Evolutionary conservation across 1,140 invertebrate genomes (phyloP), one percentile per base, ranked within the genome.

Genomic region (Cyrtorhinus lividipennis): DNA sequence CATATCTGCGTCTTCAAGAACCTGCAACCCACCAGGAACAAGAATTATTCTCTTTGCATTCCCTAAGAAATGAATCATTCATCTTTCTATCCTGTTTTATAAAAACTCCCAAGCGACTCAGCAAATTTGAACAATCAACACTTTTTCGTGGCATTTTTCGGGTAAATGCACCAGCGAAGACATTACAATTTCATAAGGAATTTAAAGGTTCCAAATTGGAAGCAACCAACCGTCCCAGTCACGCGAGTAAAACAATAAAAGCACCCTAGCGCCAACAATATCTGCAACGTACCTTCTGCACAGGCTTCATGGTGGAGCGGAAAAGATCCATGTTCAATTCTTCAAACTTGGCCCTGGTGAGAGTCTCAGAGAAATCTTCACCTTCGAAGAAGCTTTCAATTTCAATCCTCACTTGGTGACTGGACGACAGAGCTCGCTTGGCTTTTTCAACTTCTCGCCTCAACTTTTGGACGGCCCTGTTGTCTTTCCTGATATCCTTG

Each of bases 291-390:
- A 53, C 48, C 73, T 96, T 95, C 71, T 95, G 90, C n/a, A 99
- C 95, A 10, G 96, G 96, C 75, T 98, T 98, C 78, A 99, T 81
- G 1, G 97, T 99, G 24, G 91, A 94, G 70, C 92, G 83, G 89
- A 99, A 99, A 30, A 99, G 80, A 75, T 99, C 95, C 89, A 98
- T 95, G 81, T 99, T 99, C 71, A 99, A 78, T 76, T 99, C 97
- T 74, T 99, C 97, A 74, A 99, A 99, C 78, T 98, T 98, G 70
- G 97, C 96, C 71, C 97, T 82, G 63, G 97, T 99, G 48, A 99
- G 79, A 12, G 93, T 95, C 77, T 99, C 96, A n/a, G 90, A 95
- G 83, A 99, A 99, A 72, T 99, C 96, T 71, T 98, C 94, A 69
- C 95, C 95, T 72, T 99, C 95, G 71, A 91, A 98, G 82, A 99